A percentile compares a stretch with the other conserved stretches of the same genome.
These are phyloP conservation scores for Alouatta palliata DNA, from an alignment of 2,113 vertebrate genomes.

Conservation along the genomic window DNA sequence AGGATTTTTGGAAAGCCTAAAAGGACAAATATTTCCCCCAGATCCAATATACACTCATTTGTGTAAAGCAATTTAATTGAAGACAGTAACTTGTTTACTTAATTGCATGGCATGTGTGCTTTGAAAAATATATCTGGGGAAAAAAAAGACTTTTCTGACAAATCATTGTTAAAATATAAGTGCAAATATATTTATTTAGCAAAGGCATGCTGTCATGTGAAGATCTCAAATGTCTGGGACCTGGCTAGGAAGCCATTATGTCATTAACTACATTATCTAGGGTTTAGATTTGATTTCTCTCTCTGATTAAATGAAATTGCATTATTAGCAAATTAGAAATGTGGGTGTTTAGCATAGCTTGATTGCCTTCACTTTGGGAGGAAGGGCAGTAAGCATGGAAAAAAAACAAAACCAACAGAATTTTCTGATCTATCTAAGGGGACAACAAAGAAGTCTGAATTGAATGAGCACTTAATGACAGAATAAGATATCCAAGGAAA, in stretches of 20 bases:
- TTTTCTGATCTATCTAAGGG: neutral
- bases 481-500: neutral
- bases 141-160: neutral
- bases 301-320: neutral
- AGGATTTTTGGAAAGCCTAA: conserved; percentile 44
- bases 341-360: neutral
- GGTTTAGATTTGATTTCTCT: neutral
- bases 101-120: conserved; percentile 21
- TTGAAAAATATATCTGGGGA: conserved; percentile 26
- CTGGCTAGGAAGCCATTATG: neutral
- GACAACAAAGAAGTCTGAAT: conserved; percentile 27
- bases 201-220: conserved; percentile 21
- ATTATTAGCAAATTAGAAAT: conserved; percentile 31
- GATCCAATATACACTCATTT: conserved; percentile 21
- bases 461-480: conserved; percentile 17
- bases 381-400: neutral
- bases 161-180: conserved; percentile 9
- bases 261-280: conserved; percentile 28
- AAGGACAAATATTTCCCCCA: conserved; percentile 28
- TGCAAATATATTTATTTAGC: conserved; percentile 11
- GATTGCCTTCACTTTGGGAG: conserved; percentile 13
- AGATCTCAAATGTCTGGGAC: neutral
- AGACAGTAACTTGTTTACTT: conserved; percentile 52
- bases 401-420: neutral
- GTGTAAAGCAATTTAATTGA: conserved; percentile 35